A percentile compares a stretch with the other conserved stretches of the same genome.
These are phyloP conservation scores for Synanthedon formicaeformis DNA, from an alignment of 2,888 invertebrate genomes.

Conservation along the genomic window DNA sequence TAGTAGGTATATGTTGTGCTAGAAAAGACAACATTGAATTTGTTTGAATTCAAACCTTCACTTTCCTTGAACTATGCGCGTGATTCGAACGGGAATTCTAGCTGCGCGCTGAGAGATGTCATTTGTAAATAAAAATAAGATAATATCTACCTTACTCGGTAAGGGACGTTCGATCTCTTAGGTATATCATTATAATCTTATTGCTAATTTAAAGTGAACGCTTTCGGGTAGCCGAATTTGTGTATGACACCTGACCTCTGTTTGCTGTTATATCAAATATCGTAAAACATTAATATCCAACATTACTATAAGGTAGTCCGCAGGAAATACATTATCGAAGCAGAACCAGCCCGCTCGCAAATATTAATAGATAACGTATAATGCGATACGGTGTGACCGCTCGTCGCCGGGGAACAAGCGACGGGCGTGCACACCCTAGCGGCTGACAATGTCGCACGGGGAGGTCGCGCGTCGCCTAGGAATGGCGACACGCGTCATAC, in stretches of 20 bases:
- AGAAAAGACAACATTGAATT: conserved; percentile 49
- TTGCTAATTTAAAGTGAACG: conserved; percentile 61
- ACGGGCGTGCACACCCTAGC: conserved; percentile 11
- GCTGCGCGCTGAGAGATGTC: conserved; percentile 50
- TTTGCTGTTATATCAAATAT: conserved; percentile 6
- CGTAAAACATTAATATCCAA: conserved; percentile 10
- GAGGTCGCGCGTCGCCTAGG: conserved; percentile 20
- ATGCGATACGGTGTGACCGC: conserved; percentile 10
- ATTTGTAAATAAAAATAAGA: conserved; percentile 56
- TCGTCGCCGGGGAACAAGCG: conserved; percentile 21
- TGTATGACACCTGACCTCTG: conserved; percentile 29
- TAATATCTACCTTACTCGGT: conserved; percentile 69
- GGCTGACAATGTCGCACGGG: conserved; percentile 8
- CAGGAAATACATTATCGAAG: conserved; percentile 55
- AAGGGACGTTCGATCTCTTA: conserved; percentile 71
- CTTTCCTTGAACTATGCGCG: background rate
- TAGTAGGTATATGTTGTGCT: conserved; percentile 54
- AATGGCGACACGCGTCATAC: conserved; percentile 14
- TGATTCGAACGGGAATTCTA: conserved; percentile 10
- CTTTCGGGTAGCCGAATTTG: conserved; percentile 53
- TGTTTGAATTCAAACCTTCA: conserved; percentile 20
- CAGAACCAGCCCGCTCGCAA: conserved; percentile 62
- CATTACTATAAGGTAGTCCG: conserved; percentile 26
- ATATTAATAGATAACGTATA: conserved; percentile 8
- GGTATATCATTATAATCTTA: conserved; percentile 64